Base-by-base conservation (phyloP, 92 coral and sea anemone species). In the Parazoanthus atlanticus region DNA sequence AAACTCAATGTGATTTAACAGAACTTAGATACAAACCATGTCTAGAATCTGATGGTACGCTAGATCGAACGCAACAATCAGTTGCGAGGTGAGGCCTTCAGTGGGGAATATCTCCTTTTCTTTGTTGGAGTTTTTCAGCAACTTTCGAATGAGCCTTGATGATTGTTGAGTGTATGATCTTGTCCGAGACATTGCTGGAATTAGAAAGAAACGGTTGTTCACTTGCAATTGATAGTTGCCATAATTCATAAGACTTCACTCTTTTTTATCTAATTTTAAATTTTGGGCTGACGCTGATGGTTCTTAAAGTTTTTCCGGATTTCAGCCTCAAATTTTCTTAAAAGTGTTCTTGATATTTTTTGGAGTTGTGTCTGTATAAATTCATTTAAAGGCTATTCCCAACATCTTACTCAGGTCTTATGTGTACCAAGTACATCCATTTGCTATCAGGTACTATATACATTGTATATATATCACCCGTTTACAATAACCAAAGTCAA, bases 31-130 rank as follows among this genome's bases (percentile, higher is more conserved):
- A 61, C 69, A 23, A 61, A 75, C 79, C 79, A 75, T 75, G 25
- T 75, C 79, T 3, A 36, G 46, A 36, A 75, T 75, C 49, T 75
- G 79, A 26, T 75, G 79, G 26, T 75, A 36, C 29, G 79, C 52
- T 34, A 75, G 79, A 36, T 75, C 52, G 26, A 36, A 75, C n/a
- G 46, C 79, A 5, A 75, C 49, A n/a, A 75, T 21, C 47, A 75
- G 10, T 17, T 75, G 47, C 4, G 52, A 36, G 23, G 26, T 19
- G 1, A 9, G 79, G 29, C 17, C 49, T 19, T 75, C 34, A 2
- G 52, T 21, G 25, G 79, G 49, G 12, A 36, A 75, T 0, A 74
- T 74, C 43, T 74, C 79, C 49, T 74, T 74, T 34, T 38, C 79
- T 19, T 11, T 36, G 29, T 74, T 74, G 13, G 28, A 74, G 79